Evolutionary conservation across 2,113 vertebrate genomes (phyloP), one percentile per base, ranked within the genome.

Genomic region (Gopherus flavomarginatus): DNA sequence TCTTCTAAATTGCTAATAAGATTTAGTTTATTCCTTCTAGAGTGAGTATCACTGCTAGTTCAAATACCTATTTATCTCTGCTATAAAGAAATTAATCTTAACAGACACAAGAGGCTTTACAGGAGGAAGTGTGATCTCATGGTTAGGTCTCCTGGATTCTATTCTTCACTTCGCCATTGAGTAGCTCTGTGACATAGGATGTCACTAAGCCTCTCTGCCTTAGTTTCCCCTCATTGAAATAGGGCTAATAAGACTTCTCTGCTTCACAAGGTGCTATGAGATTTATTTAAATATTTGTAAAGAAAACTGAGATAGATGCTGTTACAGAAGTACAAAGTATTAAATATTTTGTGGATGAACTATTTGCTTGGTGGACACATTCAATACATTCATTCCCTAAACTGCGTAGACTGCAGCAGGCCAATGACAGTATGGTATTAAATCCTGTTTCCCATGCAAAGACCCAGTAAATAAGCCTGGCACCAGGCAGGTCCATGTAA

Each of bases 201-300:
- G 62, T 29, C 79, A 96, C 42, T 3, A 65, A 88, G 29, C 35
- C 19, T 2, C 87, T 24, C 65, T 82, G 72, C 87, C 3, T 81
- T 83, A 2, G 1, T 87, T 80, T 85, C 6, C 5, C 52, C 44
- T 26, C 0, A 0, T 3, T 2, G 2, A 1, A 12, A 0, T 3
- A 42, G 22, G 52, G n/a, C 27, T 27, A 56, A 13, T 2, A 75
- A 85, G 56, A 62, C 62, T 83, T n/a, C 10, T 8, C 35, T 53
- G 21, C n/a, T 89, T 52, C 85, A 84, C n/a, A 35, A 16, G 2
- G 1, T 19, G 1, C 12, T 87, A 50, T 24, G 53, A 78, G 83
- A 35, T 87, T 59, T 26, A 88, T 83, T 62, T 62, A 85, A 85
- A 81, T 10, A 50, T 75, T 31, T 19, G 1, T 47, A 78, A 91